phyloP scores from a whole-genome alignment of 2,797 vertebrate genomes.

The Syngnathus acus region DNA sequence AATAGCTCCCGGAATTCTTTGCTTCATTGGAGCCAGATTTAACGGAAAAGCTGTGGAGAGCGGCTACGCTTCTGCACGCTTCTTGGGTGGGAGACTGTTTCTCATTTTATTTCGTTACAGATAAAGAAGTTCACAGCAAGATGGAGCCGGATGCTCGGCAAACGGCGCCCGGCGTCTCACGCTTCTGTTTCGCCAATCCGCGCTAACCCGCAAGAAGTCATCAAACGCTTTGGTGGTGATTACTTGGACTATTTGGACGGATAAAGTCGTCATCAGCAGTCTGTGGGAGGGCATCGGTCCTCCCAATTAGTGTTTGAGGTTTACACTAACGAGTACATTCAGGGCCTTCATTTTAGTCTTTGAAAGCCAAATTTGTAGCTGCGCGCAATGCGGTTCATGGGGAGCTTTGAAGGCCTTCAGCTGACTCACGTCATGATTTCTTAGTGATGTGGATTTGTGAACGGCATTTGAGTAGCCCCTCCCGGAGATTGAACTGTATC shows the following conservation, averaged over 20 bases:
- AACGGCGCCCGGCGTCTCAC: constrained; percentile 11
- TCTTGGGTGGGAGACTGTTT: constrained; percentile 53
- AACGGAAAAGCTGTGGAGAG: constrained; percentile 39
- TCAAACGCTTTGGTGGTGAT: background rate
- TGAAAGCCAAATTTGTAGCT: constrained; percentile 25
- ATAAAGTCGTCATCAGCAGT: background rate
- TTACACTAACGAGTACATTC: background rate
- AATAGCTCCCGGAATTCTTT: constrained; percentile 21
- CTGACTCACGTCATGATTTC: constrained; percentile 38
- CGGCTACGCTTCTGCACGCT: constrained; percentile 27
- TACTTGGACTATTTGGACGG: background rate
- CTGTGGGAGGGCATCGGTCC: background rate
- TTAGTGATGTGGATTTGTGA: constrained; percentile 41
- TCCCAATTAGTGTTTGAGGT: background rate
- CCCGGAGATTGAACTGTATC: constrained; percentile 16
- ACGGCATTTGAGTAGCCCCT: constrained; percentile 45
- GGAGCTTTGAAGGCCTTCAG: constrained; percentile 47
- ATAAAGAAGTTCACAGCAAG: constrained; percentile 29
- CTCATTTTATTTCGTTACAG: constrained; percentile 39
- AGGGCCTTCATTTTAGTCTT: background rate
- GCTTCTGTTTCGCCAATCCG: constrained; percentile 16
- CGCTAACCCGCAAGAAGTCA: constrained; percentile 15
- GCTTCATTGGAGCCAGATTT: constrained; percentile 32
- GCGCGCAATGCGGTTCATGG: constrained; percentile 37
- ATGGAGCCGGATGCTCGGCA: constrained; percentile 17